A percentile compares a stretch with the other conserved stretches of the same genome.
phyloP scores from a whole-genome alignment of 2,888 invertebrate genomes.

The Byasa hedistus region DNA sequence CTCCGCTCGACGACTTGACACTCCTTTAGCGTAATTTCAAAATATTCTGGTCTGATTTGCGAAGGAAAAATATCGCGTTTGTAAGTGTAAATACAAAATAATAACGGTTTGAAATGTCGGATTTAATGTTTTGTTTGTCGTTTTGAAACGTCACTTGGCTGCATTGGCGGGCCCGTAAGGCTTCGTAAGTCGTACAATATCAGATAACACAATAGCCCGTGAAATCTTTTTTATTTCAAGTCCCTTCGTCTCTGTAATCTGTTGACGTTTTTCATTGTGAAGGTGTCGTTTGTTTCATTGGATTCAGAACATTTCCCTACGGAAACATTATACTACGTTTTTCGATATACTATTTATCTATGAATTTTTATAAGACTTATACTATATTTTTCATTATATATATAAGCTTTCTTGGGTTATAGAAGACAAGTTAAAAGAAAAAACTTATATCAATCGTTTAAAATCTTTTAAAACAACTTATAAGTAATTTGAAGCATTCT shows the following conservation, averaged over 20 bases:
- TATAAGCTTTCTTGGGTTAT: too few relatives aligned
- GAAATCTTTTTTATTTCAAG: slow-evolving; percentile 68
- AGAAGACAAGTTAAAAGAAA: not conserved
- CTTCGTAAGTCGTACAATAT: slow-evolving; percentile 78
- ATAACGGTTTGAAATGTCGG: slow-evolving; percentile 26
- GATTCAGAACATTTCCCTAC: slow-evolving; percentile 10
- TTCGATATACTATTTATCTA: not conserved
- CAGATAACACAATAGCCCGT: slow-evolving; percentile 72
- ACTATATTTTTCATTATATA: not conserved
- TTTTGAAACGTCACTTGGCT: slow-evolving; percentile 70
- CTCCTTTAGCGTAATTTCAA: slow-evolving; percentile 57
- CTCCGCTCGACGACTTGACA: slow-evolving; percentile 68
- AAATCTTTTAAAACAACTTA: not conserved
- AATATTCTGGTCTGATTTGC: slow-evolving; percentile 40
- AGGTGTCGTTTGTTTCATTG: slow-evolving; percentile 25
- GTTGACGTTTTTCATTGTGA: slow-evolving; percentile 33
- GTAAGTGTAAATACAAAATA: slow-evolving; percentile 29
- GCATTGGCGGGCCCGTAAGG: slow-evolving; percentile 64
- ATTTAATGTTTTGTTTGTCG: slow-evolving; percentile 50
- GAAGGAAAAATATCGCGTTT: not conserved
- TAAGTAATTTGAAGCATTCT: slow-evolving; percentile 54
- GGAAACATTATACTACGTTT: not conserved
- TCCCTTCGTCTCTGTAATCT: slow-evolving; percentile 43
- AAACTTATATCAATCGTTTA: not conserved
- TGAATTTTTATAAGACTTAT: not conserved